phyloP scores from a whole-genome alignment of 2,113 vertebrate genomes.

The Mohoua ochrocephala region DNA sequence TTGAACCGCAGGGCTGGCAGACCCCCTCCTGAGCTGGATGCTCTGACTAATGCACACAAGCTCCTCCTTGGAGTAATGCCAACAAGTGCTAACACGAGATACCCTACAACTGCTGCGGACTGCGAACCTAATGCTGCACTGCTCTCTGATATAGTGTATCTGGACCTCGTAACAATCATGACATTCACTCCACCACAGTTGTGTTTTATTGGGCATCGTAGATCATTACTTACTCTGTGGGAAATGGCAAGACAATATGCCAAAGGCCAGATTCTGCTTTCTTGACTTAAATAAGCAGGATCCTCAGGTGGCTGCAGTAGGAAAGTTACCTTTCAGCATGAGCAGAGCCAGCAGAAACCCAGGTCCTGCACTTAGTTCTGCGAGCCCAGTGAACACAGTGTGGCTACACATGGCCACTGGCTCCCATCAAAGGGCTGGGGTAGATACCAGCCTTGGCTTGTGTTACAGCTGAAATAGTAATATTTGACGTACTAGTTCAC shows the following conservation, averaged over 20 bases:
- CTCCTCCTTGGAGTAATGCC: neutral
- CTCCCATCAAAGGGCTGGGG: neutral
- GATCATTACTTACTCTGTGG: neutral
- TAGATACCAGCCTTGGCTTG: neutral
- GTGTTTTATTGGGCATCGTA: neutral
- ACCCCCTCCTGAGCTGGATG: neutral
- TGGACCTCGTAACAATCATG: neutral
- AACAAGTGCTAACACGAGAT: neutral
- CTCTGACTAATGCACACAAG: neutral
- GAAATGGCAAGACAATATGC: neutral
- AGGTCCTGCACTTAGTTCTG: neutral
- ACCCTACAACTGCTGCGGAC: rapidly evolving
- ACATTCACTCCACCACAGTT: neutral
- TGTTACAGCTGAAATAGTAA: neutral
- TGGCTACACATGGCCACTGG: neutral
- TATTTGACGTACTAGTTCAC: neutral
- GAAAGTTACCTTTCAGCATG: neutral
- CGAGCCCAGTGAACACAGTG: neutral
- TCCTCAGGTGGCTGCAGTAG: neutral
- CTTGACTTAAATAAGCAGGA: neutral
- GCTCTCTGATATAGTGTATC: rapidly evolving
- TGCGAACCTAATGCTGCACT: rapidly evolving
- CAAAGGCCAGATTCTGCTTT: neutral
- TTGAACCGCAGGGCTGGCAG: neutral
- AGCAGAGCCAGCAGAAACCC: neutral